Evolutionary conservation across 2,113 vertebrate genomes (phyloP), one percentile per base, ranked within the genome.

Genomic region (Oplegnathus fasciatus): DNA sequence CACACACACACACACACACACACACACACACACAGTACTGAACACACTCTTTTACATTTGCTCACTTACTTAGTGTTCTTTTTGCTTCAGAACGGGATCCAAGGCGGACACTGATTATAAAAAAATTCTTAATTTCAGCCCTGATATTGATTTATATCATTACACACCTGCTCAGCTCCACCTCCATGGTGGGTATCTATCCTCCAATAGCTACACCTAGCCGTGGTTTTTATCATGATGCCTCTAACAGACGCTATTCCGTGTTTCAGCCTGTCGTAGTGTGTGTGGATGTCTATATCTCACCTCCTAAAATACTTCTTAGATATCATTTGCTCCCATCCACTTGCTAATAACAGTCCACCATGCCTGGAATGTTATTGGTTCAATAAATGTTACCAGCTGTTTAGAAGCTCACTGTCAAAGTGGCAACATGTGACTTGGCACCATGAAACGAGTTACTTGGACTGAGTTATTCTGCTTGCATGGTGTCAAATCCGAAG

Each of bases 251-350:
- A 75, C 10, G 3, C 10, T 10, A 15, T 2, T 32, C 42, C 34
- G 58, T 26, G 8, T 75, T 72, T 71, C 65, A 67, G 42, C 37
- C 17, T 52, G n/a, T 69, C 58, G 65, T 17, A 20, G 26, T 6
- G 69, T n/a, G 46, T 32, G n/a, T 24, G 15, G 24, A 61, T 46
- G 67, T 61, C 55, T 65, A 18, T 14, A 34, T 77, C 54, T n/a
- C 22, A 46, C 11, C 42, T 69, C 44, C 32, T 13, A 58, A n/a
- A 71, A 60, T 9, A 24, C 5, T 13, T n/a, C 26, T 65, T 62
- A n/a, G n/a, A 75, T 58, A 83, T 75, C 8, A 52, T 78, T 40
- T 84, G 42, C 34, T 13, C 34, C 28, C 2, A 5, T 40, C 14
- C 9, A 26, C n/a, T 48, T 42, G 34, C 34, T 37, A 37, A 37